These are phyloP conservation scores for Hyperopisus bebe DNA, from an alignment of 2,113 vertebrate species.

Conservation along the genomic window DNA sequence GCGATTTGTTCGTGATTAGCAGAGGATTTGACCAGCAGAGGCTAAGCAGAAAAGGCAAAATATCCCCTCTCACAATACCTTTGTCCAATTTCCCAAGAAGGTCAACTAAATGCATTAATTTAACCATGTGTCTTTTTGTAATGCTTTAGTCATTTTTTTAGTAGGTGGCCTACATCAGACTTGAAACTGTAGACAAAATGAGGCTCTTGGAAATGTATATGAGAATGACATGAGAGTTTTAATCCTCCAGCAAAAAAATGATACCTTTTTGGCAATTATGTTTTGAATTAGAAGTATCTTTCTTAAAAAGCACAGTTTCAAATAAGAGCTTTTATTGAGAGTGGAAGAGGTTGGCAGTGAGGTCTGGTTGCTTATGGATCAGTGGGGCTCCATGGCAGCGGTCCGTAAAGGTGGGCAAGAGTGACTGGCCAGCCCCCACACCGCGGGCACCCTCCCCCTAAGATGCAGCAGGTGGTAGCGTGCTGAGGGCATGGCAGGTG, in stretches of 20 bases:
- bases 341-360: not conserved
- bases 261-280: not conserved
- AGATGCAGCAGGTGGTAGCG: slow-evolving; percentile 26
- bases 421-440: not conserved
- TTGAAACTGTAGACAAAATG: not conserved
- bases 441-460: slow-evolving; percentile 15
- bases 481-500: not conserved
- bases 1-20: not conserved
- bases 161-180: not conserved
- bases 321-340: not conserved
- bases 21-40: not conserved
- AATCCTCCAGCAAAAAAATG: not conserved
- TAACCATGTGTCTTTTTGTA: not conserved
- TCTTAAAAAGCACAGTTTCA: not conserved
- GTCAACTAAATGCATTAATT: not conserved
- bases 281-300: not conserved
- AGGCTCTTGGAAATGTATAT: too few relatives aligned
- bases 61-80: not conserved
- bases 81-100: not conserved
- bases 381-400: not conserved
- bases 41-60: not conserved
- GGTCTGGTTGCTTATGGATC: not conserved
- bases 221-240: not conserved
- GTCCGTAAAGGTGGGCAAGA: not conserved
- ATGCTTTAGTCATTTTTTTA: not conserved